These are phyloP conservation scores for Rhinophrynus dorsalis DNA, from an alignment of 2,797 vertebrate species.

Conservation along the genomic window DNA sequence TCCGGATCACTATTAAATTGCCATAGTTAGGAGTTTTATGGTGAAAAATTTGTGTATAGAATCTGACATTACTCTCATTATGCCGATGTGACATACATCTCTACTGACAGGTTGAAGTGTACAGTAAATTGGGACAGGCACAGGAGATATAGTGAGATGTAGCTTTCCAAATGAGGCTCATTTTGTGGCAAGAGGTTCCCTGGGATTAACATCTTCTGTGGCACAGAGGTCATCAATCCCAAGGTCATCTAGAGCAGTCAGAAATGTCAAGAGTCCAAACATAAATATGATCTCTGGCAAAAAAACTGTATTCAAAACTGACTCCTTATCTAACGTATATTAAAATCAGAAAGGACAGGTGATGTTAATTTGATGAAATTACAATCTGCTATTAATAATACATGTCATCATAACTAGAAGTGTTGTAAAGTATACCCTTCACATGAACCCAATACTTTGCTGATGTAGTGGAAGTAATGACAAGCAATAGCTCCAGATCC, in stretches of 20 bases:
- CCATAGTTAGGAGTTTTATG: neutral
- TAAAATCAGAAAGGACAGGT: neutral
- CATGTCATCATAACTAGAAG: neutral
- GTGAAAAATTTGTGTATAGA: constrained; percentile 18
- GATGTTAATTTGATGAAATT: constrained; percentile 18
- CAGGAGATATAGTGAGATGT: constrained; percentile 11
- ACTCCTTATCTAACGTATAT: neutral
- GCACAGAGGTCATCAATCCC: neutral
- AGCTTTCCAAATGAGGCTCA: neutral
- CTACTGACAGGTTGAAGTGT: constrained; percentile 3
- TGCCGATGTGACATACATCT: constrained; percentile 10
- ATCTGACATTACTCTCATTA: constrained; percentile 21
- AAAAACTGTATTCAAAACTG: neutral
- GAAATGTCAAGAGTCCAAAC: neutral
- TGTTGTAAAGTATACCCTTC: constrained; percentile 2
- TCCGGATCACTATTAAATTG: constrained; percentile 3
- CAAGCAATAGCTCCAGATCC: neutral
- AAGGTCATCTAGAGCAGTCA: neutral
- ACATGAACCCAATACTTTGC: neutral
- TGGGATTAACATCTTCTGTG: neutral
- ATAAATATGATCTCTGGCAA: no score
- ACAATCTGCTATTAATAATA: constrained; percentile 4
- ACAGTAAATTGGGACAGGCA: constrained; percentile 7
- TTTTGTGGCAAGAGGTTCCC: neutral
- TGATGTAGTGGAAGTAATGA: neutral